Evolutionary conservation across 2,113 vertebrate species (phyloP), one percentile per base, ranked within the genome.

Genomic region (Pluvianellus socialis): DNA sequence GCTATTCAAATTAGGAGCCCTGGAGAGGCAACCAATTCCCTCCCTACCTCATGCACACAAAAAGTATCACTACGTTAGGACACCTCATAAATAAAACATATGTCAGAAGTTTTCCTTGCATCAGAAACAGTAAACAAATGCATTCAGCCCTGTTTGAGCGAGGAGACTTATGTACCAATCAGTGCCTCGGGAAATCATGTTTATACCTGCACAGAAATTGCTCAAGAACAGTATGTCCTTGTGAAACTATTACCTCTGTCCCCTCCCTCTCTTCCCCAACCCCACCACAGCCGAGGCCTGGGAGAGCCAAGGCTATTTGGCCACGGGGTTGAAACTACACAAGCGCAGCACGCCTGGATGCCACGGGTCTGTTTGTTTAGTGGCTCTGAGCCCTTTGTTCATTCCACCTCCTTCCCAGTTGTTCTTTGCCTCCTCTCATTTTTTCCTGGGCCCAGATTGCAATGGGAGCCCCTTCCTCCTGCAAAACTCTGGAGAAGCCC

Each of bases 141-240:
- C 72, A 86, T 96, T 94, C 88, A 90, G 66, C 45, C 53, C 50
- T 61, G 56, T 40, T 90, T 66, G 73, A 82, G 71, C 0, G n/a
- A 89, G 85, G 63, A 95, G 83, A 75, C 20, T 26, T 92, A 61
- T 55, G 75, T 92, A 79, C 58, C 85, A 88, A 89, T 53, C 56
- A 44, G 27, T 66, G 77, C 63, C 1, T 2, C 80, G 53, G 65
- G 70, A 82, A 96, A 87, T 97, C 96, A 89, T 96, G 96, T 97
- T 97, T 90, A 79, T 97, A 95, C 97, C 94, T 96, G 96, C 80
- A 94, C 55, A 97, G 92, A 94, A 94, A 66, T 96, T 96, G 87
- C 94, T 92, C 92, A 94, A 97, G 95, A 96, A 90, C 95, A 56
- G 84, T 55, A 52, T 40, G 89, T 86, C 80, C 93, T 85, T 93